phyloP scores from a whole-genome alignment of 2,113 vertebrate genomes.

The Cyphomyrus discorhynchus region DNA sequence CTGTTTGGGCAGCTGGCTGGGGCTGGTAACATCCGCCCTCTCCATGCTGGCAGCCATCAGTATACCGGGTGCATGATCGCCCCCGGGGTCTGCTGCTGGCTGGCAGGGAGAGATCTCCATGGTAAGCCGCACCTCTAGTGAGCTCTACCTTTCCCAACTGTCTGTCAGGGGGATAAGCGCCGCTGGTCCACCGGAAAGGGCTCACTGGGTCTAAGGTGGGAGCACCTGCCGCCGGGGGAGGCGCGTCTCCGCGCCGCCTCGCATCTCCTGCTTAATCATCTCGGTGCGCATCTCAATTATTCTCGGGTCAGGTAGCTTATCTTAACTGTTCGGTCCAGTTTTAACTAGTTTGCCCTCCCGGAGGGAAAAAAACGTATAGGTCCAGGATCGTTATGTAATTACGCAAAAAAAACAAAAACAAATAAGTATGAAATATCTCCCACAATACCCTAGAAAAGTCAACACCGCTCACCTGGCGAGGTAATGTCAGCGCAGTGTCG shows the following conservation, averaged over 20 bases:
- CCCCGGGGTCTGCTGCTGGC: conserved; percentile 49
- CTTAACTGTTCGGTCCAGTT: conserved; percentile 43
- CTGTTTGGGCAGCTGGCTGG: conserved; percentile 49
- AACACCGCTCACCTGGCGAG: neutral
- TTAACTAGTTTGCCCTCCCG: conserved; percentile 41
- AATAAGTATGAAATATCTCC: conserved; percentile 11
- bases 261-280: conserved; percentile 46
- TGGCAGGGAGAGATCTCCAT: conserved; percentile 58
- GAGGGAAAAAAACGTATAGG: neutral
- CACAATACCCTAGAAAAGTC: conserved; percentile 22
- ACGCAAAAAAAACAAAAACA: neutral
- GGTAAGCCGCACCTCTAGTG: neutral
- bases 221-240: conserved; percentile 37
- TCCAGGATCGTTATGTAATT: neutral
- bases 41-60: conserved; percentile 30
- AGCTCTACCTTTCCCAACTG: neutral
- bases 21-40: conserved; percentile 32
- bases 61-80: conserved; percentile 47
- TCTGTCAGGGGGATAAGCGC: neutral
- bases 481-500: neutral
- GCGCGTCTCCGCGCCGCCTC: conserved; percentile 38
- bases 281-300: conserved; percentile 52
- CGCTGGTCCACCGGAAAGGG: conserved; percentile 15
- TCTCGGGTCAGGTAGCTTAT: conserved; percentile 46
- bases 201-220: conserved; percentile 31